Evolutionary conservation across 1,140 invertebrate genomes (phyloP).

Genomic region (Maconellicoccus hirsutus): DNA sequence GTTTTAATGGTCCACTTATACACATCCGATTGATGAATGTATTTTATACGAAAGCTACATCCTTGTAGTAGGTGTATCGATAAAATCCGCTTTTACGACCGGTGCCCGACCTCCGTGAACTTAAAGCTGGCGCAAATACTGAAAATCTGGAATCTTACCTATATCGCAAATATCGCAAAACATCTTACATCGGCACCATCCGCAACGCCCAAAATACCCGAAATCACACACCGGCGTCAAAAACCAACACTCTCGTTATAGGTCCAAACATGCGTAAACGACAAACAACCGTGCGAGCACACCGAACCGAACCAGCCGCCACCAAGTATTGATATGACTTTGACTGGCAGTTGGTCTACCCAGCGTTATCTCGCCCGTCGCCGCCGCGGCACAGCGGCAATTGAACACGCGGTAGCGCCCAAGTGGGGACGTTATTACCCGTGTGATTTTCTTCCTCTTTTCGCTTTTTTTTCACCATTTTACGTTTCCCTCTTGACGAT

Average conservation of each 20-base stretch:
- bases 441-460: conserved; percentile 4
- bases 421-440: neutral
- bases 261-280: conserved; percentile 11
- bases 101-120: no score
- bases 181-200: no score
- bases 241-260: no score
- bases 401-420: neutral
- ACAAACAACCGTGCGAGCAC: neutral
- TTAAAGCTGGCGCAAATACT: no score
- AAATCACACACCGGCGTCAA: neutral
- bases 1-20: no score
- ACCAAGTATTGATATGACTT: neutral
- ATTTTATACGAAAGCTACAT: no score
- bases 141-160: conserved; percentile 1
- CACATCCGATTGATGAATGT: no score
- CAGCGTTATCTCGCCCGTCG: neutral
- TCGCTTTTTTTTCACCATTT: neutral
- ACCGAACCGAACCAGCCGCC: neutral
- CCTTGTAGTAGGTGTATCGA: no score
- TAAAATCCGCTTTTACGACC: no score
- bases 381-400: no score
- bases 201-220: no score
- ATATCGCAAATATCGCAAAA: conserved; percentile 19
- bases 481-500: no score
- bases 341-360: conserved; percentile 6